These are phyloP conservation scores for Itoplectis maculator DNA, from an alignment of 2,888 invertebrate genomes.

Conservation along the genomic window DNA sequence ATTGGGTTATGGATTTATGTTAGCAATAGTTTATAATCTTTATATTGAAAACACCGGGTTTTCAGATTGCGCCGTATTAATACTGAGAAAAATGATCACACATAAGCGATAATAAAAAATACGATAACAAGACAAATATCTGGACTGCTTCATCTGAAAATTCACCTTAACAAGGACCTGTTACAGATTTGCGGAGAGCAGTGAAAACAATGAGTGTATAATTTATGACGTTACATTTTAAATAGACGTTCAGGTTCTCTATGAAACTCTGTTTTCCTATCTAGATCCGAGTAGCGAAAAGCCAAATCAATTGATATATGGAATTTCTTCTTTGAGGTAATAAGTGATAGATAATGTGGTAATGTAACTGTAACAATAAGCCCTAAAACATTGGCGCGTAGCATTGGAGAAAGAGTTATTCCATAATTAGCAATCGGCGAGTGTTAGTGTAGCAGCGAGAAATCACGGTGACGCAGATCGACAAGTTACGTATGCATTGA, in stretches of 20 bases:
- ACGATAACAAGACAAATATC: background rate
- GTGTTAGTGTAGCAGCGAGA: background rate
- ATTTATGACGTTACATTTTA: background rate
- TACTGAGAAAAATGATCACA: slow-evolving; percentile 1
- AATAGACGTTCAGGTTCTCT: background rate
- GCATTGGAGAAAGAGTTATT: background rate
- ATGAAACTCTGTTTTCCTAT: background rate
- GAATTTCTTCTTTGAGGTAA: no score
- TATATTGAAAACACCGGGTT: slow-evolving; percentile 5
- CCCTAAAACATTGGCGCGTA: background rate
- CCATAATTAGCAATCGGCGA: background rate
- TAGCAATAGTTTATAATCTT: background rate
- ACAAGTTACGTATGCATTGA: slow-evolving; percentile 37
- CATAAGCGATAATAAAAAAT: background rate
- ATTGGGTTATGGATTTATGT: background rate
- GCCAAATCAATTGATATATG: background rate
- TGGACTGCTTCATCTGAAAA: background rate
- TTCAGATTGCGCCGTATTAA: background rate
- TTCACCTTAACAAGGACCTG: background rate
- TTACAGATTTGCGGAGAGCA: background rate
- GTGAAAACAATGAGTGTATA: background rate
- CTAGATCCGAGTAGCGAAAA: background rate
- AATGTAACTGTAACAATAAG: background rate
- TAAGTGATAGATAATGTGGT: background rate
- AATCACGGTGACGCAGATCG: slow-evolving; percentile 31